Base-by-base conservation (phyloP, 2,888 invertebrate species). In the Teinopalpus imperialis region DNA sequence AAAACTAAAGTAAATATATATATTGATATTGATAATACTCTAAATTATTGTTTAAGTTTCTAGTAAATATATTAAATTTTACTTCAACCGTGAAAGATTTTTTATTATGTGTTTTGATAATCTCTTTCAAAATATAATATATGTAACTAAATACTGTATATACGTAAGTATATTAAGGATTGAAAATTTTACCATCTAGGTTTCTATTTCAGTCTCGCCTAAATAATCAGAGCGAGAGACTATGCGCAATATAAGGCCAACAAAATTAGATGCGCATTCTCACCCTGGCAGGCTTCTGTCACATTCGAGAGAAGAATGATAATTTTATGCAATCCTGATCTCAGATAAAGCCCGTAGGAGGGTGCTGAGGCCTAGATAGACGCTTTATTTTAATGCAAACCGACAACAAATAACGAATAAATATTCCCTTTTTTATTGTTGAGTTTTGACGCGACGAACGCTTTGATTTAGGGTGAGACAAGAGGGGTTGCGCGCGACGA, bases 401-500 rank as follows among this genome's bases (percentile, higher is more conserved):
- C 80, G 78, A 85, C 81, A 83, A 82, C 86, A 88, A 88, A 88
- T 88, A 87, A 86, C 79, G 75, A 80, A 86, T 86, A 83, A 81
- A 81, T 82, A 82, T 83, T 78, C 81, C 71, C 67, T 74, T 63
- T 81, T 85, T 85, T 82, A 82, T 81, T 78, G 83, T 78, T 72
- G 74, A 72, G 67, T 69, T 79, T 73, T 76, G 80, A 81, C 71
- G 78, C 75, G 73, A 63, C 63, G 68, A 74, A 78, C 72, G 71
- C 71, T 82, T 76, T 85, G 83, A 87, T 83, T 82, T 83, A 81
- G 83, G 85, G 81, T 66, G 74, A 66, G 67, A 68, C 58, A 62
- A 59, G 69, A 69, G 75, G 80, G 82, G 75, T 67, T 70, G 70
- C 45, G 63, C 65, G 70, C 75, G 74, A 71, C 79, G 79, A 79